A percentile compares a stretch with the other conserved stretches of the same genome.
phyloP scores from a whole-genome alignment of 2,113 vertebrate genomes.

The Tragelaphus imberbis region DNA sequence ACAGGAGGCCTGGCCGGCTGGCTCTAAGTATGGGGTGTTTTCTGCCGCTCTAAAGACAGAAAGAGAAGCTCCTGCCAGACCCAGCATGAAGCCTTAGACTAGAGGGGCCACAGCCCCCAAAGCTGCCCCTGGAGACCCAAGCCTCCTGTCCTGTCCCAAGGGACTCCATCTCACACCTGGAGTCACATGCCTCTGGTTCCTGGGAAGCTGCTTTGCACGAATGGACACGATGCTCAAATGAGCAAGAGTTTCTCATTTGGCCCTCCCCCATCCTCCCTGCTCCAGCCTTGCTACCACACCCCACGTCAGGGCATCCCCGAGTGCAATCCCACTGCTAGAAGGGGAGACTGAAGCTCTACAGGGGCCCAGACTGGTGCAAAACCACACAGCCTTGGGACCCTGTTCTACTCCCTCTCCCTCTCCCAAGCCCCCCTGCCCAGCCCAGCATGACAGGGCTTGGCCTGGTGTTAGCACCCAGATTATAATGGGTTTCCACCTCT shows the following conservation, averaged over 20 bases:
- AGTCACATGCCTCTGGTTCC: not conserved
- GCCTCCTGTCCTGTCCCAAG: not conserved
- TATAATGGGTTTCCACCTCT: not conserved
- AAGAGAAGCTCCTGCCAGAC: not conserved
- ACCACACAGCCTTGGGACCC: not conserved
- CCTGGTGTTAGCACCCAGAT: not conserved
- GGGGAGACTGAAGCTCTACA: not conserved
- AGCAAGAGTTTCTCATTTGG: not conserved
- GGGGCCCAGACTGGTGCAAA: not conserved
- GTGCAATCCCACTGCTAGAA: not conserved
- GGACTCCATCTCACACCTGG: not conserved
- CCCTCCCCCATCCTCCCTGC: not conserved
- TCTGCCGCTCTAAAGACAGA: not conserved
- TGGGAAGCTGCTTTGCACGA: not conserved
- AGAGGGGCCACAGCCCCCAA: not conserved
- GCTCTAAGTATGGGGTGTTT: not conserved
- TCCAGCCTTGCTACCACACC: no score
- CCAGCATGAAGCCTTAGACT: not conserved
- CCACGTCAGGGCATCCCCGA: not conserved
- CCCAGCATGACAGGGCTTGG: not conserved
- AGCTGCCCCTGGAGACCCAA: not conserved
- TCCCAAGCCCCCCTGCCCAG: not conserved
- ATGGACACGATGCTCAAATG: rapidly evolving
- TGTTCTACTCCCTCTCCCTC: not conserved
- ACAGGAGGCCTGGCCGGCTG: rapidly evolving